A percentile compares a stretch with the other conserved stretches of the same genome.
phyloP scores from a whole-genome alignment of 2,797 vertebrate species.

The Anomalospiza imberbis region DNA sequence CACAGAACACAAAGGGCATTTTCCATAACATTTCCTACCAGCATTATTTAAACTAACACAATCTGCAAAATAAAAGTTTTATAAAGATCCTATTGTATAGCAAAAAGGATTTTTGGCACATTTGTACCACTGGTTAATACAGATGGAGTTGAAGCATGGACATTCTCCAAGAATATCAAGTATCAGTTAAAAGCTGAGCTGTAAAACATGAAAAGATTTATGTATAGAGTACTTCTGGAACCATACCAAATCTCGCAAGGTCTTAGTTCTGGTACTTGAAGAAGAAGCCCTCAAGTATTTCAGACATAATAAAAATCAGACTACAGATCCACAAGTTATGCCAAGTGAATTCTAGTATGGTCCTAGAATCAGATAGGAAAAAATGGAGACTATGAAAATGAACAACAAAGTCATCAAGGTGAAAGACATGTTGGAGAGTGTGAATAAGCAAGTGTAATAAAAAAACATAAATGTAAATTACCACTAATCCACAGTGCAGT shows the following conservation, averaged over 20 bases:
- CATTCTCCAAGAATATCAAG: conserved; percentile 47
- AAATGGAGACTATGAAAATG: background rate
- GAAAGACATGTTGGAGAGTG: conserved; percentile 5
- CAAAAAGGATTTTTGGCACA: conserved; percentile 51
- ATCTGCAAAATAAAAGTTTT: background rate
- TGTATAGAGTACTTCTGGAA: conserved; percentile 7
- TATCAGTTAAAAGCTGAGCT: conserved; percentile 50
- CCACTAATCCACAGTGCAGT: background rate
- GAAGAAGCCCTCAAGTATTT: conserved; percentile 12
- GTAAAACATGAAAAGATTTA: conserved; percentile 59
- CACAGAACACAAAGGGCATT: background rate
- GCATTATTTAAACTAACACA: conserved; percentile 5
- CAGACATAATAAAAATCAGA: conserved; percentile 53
- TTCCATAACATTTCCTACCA: background rate
- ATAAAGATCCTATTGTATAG: background rate
- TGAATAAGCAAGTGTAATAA: conserved; percentile 15
- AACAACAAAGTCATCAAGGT: conserved; percentile 21
- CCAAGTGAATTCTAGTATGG: background rate
- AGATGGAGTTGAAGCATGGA: background rate
- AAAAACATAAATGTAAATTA: background rate
- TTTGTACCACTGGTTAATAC: background rate
- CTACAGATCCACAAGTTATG: background rate
- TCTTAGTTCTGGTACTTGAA: conserved; percentile 17
- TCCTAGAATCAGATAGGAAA: conserved; percentile 20
- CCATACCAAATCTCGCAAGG: background rate